Evolutionary conservation across 2,113 vertebrate genomes (phyloP).

Genomic region (Planiliza haematocheilus): DNA sequence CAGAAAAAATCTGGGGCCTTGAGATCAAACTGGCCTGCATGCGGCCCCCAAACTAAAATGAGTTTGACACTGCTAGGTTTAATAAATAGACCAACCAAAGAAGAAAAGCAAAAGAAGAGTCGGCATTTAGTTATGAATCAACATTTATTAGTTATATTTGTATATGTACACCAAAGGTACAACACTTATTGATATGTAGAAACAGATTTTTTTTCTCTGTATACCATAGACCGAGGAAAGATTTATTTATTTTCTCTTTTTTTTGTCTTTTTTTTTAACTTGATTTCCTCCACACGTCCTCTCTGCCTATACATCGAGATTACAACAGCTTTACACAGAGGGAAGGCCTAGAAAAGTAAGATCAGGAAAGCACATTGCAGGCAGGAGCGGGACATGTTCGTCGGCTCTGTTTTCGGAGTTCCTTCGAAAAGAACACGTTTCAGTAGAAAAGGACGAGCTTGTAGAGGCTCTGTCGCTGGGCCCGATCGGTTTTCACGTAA

Average conservation of each 20-base stretch:
- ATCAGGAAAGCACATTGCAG: conserved; percentile 64
- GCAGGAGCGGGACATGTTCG: conserved; percentile 57
- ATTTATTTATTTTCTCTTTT: conserved; percentile 77
- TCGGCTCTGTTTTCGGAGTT: conserved; percentile 50
- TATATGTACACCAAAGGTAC: conserved; percentile 97
- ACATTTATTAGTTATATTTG: conserved; percentile 96
- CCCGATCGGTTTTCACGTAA: conserved; percentile 39
- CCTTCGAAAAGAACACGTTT: conserved; percentile 55
- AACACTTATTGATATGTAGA: conserved; percentile 93
- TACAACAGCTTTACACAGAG: conserved; percentile 86
- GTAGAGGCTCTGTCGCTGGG: conserved; percentile 49
- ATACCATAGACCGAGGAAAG: conserved; percentile 83
- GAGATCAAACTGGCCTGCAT: too few species aligned
- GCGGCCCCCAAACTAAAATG: too few species aligned
- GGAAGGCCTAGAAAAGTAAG: conserved; percentile 83
- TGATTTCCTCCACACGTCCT: conserved; percentile 63
- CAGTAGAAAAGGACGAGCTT: conserved; percentile 69
- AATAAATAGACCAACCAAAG: not conserved
- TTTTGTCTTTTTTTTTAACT: conserved; percentile 66
- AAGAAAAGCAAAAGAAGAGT: conserved; percentile 22
- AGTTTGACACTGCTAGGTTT: not conserved
- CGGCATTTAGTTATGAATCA: conserved; percentile 89
- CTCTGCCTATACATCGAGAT: conserved; percentile 83
- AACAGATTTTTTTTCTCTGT: conserved; percentile 82
- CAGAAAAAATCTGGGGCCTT: too few species aligned